Evolutionary conservation across 2,797 vertebrate genomes (phyloP), one percentile per base, ranked within the genome.

Genomic region (Discoglossus pictus): DNA sequence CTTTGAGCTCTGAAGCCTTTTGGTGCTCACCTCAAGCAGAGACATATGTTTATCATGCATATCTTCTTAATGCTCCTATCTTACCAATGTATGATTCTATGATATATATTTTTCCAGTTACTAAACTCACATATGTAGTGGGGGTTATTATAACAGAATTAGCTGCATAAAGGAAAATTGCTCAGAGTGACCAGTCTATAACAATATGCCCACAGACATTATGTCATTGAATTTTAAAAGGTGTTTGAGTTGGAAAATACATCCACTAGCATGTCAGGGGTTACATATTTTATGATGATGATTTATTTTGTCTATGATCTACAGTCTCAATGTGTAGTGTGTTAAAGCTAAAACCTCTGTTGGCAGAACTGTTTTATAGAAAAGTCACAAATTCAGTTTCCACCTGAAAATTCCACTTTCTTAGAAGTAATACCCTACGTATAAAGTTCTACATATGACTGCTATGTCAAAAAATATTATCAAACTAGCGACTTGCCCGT

Each of bases 231-330:
- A 74, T 79, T 81, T 83, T 59, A 79, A 82, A 76, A 79, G 74
- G 75, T 82, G 79, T 82, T 78, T 79, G 75, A 80, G 68, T 76
- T 78, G 77, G 76, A 80, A 86, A 83, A 78, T 52, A 62, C 61
- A 79, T 85, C 79, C 68, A 60, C 64, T 24, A 40, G 60, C 73
- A 62, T 78, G 81, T 80, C 73, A 74, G 69, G 66, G 47, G 39
- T 74, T 79, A 76, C 51, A 75, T 80, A 80, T 83, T 77, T 77
- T 72, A 81, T 81, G 79, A 79, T 76, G 75, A 81, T 80, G 68
- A 76, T 76, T 73, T 80, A 76, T 24, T 1, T 6, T 58, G 50
- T 51, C 43, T 24, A 12, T 80, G 76, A 73, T 75, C 78, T 82
- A 80, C 77, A 82, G 69, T 77, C 73, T 80, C 61, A 31, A 47